Evolutionary conservation across 2,888 invertebrate species (phyloP), one percentile per base, ranked within the genome.

Genomic region (Criorhina ranunculi): DNA sequence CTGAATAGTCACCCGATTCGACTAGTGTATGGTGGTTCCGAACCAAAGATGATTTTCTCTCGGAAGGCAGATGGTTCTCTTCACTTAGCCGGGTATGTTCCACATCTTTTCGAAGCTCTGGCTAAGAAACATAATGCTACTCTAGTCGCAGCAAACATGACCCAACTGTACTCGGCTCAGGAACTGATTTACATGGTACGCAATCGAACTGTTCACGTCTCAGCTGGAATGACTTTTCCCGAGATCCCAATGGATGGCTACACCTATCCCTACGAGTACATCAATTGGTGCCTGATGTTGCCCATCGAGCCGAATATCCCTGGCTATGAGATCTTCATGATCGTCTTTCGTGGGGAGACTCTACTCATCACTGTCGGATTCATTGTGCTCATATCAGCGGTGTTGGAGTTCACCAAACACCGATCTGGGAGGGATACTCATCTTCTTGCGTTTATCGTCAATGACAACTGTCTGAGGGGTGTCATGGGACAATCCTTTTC

Each of bases 301-400:
- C 91, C 91, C 0, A 77, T 90, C 2, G 91, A 91, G 59, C 69
- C 90, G 0, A 89, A 89, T 69, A 86, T 90, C 3, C 89, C 91
- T 0, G 81, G 77, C 2, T 81, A 88, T 1, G 86, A 88, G 55
- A 90, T 89, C 29, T 91, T 89, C 31, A 77, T 89, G 11, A 86
- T 86, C 0, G 89, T 90, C 0, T 90, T 91, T 67, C 88, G 90
- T 11, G 73, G 87, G 8, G 51, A 83, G 0, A 88, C 90, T 0
- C 88, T 89, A 19, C 11, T 88, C 2, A 8, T 89, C 3, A 88
- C 88, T 0, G 29, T 90, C 9, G 86, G 29, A 0, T 66, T 60
- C 1, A 19, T 90, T 5, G 67, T 88, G 0, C 3, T 88, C 0
- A 87, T 89, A 6, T 91, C 91, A 0, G 29, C 73, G 1, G 75